Conservation (phyloP, 1,140 invertebrate species). For the Orchesella cincta region DNA sequence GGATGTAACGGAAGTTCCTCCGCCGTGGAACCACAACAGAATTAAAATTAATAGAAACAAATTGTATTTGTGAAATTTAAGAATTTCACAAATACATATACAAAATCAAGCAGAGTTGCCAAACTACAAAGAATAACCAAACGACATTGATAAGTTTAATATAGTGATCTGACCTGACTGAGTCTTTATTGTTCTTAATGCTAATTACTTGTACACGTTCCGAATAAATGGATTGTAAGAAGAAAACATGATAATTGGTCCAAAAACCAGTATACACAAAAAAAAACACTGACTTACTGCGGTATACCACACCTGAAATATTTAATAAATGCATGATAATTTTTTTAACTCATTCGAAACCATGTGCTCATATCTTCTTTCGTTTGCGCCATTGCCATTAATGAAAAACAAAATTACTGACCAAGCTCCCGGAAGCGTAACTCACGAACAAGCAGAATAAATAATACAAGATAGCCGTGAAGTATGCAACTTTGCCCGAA, state of each 20-base stretch:
- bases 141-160: background rate
- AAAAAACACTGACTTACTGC: constrained; percentile 82
- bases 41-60: constrained; percentile 59
- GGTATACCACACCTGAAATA: constrained; percentile 73
- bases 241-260: constrained; percentile 75
- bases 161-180: constrained; percentile 5
- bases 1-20: constrained; percentile 62
- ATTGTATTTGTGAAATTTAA: too few species aligned
- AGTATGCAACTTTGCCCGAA: constrained; percentile 76
- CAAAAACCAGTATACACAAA: constrained; percentile 73
- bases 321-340: background rate
- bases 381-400: constrained; percentile 67
- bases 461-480: constrained; percentile 81
- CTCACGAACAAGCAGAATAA: constrained; percentile 84
- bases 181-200: too few species aligned
- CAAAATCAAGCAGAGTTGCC: constrained; percentile 56
- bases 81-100: constrained; percentile 66
- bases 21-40: constrained; percentile 82
- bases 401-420: constrained; percentile 77
- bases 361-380: background rate
- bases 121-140: constrained; percentile 61
- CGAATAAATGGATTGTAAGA: constrained; percentile 81
- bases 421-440: constrained; percentile 81
- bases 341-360: background rate
- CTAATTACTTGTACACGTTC: constrained; percentile 75